These are phyloP conservation scores for Gadopsis marmoratus DNA, from an alignment of 2,797 vertebrate genomes.

Conservation along the genomic window DNA sequence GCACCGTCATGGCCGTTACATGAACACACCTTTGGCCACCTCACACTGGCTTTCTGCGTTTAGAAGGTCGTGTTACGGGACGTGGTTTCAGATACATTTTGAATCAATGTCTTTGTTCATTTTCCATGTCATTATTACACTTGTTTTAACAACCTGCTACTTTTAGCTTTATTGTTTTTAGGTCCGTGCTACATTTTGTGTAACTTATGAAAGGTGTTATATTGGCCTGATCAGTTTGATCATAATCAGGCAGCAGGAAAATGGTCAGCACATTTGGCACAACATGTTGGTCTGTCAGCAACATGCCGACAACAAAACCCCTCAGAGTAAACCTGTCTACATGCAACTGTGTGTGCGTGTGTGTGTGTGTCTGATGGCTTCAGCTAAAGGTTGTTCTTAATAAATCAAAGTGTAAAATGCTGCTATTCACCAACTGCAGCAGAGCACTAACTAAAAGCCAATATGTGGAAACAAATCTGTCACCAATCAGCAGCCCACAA, in stretches of 20 bases:
- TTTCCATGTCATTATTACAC: background rate
- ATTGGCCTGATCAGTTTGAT: background rate
- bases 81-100: too few species aligned
- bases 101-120: too few species aligned
- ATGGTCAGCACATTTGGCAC: background rate
- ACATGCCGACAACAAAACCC: background rate
- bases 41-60: background rate
- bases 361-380: background rate
- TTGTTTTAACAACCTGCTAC: background rate
- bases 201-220: background rate
- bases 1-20: too few species aligned
- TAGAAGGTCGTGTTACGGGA: background rate
- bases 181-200: background rate
- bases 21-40: background rate
- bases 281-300: background rate
- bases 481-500: conserved; percentile 61
- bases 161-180: background rate
- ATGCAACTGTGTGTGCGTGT: too few species aligned
- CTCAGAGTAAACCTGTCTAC: background rate
- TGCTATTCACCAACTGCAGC: conserved; percentile 17
- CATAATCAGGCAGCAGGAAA: background rate
- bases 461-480: conserved; percentile 61
- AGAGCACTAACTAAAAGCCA: conserved; percentile 25
- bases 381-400: background rate
- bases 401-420: conserved; percentile 9